Percentiles rank a stretch among this genome's conserved stretches.
phyloP scores from a whole-genome alignment of 2,797 vertebrate genomes.

The Catamblyrhynchus diadema region DNA sequence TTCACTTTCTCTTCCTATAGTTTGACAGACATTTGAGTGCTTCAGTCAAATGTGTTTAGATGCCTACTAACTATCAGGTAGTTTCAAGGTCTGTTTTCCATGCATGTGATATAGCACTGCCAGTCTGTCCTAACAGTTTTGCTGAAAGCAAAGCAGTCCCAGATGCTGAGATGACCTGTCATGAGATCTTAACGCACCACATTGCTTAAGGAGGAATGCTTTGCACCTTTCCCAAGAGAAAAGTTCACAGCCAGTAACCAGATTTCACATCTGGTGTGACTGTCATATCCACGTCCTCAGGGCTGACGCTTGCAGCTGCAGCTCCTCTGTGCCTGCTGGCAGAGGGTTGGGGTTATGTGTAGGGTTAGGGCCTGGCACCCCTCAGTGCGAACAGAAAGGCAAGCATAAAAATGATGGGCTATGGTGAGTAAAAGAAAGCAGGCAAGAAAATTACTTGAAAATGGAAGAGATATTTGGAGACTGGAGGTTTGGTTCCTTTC shows the following conservation, averaged over 20 bases:
- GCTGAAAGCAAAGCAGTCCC: background rate
- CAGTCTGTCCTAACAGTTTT: background rate
- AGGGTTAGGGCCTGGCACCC: background rate
- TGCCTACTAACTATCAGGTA: background rate
- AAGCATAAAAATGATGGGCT: background rate
- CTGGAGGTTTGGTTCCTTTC: background rate
- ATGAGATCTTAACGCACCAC: background rate
- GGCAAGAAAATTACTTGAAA: background rate
- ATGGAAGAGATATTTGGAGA: background rate
- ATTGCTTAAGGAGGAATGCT: background rate
- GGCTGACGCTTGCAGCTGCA: background rate
- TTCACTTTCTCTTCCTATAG: background rate
- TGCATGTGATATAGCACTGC: background rate
- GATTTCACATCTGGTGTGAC: background rate
- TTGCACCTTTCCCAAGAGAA: background rate
- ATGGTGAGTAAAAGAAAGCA: background rate
- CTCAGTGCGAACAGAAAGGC: background rate
- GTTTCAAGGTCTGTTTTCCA: background rate
- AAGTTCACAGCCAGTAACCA: background rate
- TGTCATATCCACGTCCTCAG: accelerated
- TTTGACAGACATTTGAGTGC: background rate
- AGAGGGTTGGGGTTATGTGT: no score
- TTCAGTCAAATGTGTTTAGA: background rate
- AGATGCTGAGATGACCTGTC: background rate
- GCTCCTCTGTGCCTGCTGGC: accelerated